Evolutionary conservation across 2,888 invertebrate species (phyloP).

Genomic region (Syrphus vitripennis): DNA sequence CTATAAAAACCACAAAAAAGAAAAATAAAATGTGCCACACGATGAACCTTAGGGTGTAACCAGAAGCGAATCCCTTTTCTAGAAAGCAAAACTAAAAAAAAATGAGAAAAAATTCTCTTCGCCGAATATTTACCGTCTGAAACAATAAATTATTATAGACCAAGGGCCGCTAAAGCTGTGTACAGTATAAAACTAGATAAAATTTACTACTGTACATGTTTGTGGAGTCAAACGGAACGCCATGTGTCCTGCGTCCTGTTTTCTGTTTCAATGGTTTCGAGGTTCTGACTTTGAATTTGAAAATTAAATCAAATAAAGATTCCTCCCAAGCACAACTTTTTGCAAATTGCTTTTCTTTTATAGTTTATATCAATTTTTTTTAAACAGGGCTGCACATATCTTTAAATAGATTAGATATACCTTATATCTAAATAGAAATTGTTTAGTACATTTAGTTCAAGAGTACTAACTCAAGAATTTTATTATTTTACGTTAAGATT

Average conservation of each 20-base stretch:
- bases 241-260: slow-evolving; percentile 34
- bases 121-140: slow-evolving; percentile 66
- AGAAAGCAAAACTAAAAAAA: slow-evolving; percentile 42
- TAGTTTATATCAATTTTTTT: slow-evolving; percentile 41
- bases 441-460: too few relatives aligned
- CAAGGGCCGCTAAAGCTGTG: slow-evolving; percentile 54
- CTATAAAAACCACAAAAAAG: slow-evolving; percentile 38
- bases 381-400: background rate
- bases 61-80: background rate
- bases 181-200: background rate
- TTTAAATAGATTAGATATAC: too few relatives aligned
- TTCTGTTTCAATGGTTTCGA: background rate
- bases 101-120: slow-evolving; percentile 58
- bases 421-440: too few relatives aligned
- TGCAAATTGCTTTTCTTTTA: slow-evolving; percentile 39
- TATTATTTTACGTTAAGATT: too few relatives aligned
- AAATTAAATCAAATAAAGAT: slow-evolving; percentile 56
- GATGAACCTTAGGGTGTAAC: background rate
- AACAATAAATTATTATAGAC: slow-evolving; percentile 69
- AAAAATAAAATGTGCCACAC: background rate
- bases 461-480: too few relatives aligned
- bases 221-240: background rate
- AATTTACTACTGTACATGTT: background rate
- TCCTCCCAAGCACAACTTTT: slow-evolving; percentile 39
- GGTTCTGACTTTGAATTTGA: slow-evolving; percentile 11